Conservation (phyloP, 2,888 invertebrate species). For the Ochropacha duplaris region DNA sequence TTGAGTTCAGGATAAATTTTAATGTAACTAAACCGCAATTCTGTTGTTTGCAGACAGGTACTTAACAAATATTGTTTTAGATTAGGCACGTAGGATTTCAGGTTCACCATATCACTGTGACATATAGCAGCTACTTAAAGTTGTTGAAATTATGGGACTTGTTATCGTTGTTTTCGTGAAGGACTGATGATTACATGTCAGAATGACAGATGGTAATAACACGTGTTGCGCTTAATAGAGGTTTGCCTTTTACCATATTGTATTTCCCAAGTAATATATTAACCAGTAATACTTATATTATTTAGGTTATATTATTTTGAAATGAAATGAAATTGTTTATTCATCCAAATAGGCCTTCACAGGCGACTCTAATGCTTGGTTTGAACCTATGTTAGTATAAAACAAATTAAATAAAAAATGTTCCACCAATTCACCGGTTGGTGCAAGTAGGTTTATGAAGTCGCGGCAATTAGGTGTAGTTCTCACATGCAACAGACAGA, state of each 20-base stretch:
- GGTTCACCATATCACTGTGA: neutral
- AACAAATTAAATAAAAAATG: too few relatives aligned
- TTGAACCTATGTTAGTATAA: too few relatives aligned
- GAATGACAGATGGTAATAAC: neutral
- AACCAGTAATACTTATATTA: neutral
- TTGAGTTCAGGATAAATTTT: slow-evolving; percentile 27
- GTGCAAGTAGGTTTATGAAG: too few relatives aligned
- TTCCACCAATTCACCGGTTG: too few relatives aligned
- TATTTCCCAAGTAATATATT: neutral
- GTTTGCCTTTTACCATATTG: neutral
- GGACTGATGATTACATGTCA: slow-evolving; percentile 1
- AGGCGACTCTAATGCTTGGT: too few relatives aligned
- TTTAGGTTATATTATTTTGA: too few relatives aligned
- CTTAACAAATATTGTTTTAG: slow-evolving; percentile 21
- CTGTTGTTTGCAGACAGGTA: slow-evolving; percentile 24
- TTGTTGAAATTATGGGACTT: neutral
- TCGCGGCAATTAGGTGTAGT: too few relatives aligned
- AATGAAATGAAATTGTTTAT: too few relatives aligned
- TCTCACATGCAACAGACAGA: neutral
- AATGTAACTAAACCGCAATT: slow-evolving; percentile 26
- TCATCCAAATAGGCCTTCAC: too few relatives aligned
- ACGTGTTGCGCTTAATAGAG: neutral
- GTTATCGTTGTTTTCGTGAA: neutral
- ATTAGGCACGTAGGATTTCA: slow-evolving; percentile 24
- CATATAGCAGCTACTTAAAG: slow-evolving; percentile 1